Conservation (phyloP, 2,888 invertebrate genomes). For the Andrena camellia region DNA sequence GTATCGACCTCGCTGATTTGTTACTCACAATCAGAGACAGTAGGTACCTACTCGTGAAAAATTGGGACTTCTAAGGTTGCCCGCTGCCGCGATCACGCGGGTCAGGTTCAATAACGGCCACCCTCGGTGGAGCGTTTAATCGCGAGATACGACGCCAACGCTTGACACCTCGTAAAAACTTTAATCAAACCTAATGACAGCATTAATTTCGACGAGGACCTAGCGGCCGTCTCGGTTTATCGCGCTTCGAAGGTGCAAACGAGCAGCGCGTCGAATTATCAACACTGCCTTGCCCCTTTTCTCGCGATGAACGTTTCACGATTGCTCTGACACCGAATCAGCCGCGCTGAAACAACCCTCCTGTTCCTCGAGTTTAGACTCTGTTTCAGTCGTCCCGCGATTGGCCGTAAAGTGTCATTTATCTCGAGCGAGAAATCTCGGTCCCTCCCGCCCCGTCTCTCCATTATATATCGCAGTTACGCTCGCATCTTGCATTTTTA, state of each 20-base stretch:
- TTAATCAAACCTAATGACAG: slow-evolving; percentile 77
- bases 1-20: too few relatives aligned
- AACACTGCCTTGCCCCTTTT: slow-evolving; percentile 12
- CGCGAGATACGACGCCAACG: slow-evolving; percentile 68
- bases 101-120: slow-evolving; percentile 50
- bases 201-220: slow-evolving; percentile 61
- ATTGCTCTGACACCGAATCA: slow-evolving; percentile 46
- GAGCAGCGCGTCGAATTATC: slow-evolving; percentile 64
- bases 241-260: slow-evolving; percentile 64
- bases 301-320: slow-evolving; percentile 34
- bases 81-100: slow-evolving; percentile 24
- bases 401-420: slow-evolving; percentile 8
- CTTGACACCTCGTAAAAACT: slow-evolving; percentile 79
- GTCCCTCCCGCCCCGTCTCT: background rate
- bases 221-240: slow-evolving; percentile 67
- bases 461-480: background rate
- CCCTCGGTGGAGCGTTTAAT: slow-evolving; percentile 70
- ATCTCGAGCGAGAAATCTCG: slow-evolving; percentile 5
- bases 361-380: background rate
- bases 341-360: slow-evolving; percentile 9
- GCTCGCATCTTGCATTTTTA: slow-evolving; percentile 39
- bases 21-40: background rate
- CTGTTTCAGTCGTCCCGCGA: background rate
- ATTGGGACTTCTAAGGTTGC: slow-evolving; percentile 4
- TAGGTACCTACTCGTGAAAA: background rate